phyloP scores from a whole-genome alignment of 2,113 vertebrate genomes.

The Coptodon bakossiorum region DNA sequence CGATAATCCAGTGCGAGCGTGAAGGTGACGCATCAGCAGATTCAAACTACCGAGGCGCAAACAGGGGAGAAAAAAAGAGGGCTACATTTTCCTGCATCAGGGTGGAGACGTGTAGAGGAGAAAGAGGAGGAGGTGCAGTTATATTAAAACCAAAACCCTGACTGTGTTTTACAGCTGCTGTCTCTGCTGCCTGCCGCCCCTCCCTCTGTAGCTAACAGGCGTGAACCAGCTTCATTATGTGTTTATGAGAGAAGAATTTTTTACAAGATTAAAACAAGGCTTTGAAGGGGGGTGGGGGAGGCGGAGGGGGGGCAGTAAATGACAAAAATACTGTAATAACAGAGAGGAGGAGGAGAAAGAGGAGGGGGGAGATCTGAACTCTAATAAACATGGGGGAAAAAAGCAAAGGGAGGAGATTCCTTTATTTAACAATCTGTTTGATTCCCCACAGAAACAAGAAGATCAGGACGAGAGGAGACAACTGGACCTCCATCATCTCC shows the following conservation, averaged over 20 bases:
- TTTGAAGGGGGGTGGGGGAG: not conserved
- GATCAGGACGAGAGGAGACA: not conserved
- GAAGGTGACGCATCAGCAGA: not conserved
- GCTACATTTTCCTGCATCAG: not conserved
- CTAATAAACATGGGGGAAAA: accelerated
- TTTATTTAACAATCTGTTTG: not conserved
- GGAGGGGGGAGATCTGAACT: not conserved
- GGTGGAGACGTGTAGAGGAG: not conserved
- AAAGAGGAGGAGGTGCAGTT: not conserved
- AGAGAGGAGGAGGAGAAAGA: not conserved
- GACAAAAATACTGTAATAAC: not conserved
- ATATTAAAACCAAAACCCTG: constrained; percentile 1
- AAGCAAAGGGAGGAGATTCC: not conserved
- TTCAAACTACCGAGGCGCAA: not conserved
- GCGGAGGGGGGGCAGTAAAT: not conserved
- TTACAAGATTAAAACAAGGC: constrained; percentile 33
- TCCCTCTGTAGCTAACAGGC: constrained; percentile 17
- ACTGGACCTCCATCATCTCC: not conserved
- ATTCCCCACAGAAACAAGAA: not conserved
- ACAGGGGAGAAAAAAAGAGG: not conserved
- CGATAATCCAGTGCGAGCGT: not conserved
- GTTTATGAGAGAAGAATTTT: not conserved
- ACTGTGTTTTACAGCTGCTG: not conserved
- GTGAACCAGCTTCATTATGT: constrained; percentile 3
- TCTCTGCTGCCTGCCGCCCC: not conserved